Conservation (phyloP, 2,797 vertebrate genomes). For the Protosalanx chinensis region DNA sequence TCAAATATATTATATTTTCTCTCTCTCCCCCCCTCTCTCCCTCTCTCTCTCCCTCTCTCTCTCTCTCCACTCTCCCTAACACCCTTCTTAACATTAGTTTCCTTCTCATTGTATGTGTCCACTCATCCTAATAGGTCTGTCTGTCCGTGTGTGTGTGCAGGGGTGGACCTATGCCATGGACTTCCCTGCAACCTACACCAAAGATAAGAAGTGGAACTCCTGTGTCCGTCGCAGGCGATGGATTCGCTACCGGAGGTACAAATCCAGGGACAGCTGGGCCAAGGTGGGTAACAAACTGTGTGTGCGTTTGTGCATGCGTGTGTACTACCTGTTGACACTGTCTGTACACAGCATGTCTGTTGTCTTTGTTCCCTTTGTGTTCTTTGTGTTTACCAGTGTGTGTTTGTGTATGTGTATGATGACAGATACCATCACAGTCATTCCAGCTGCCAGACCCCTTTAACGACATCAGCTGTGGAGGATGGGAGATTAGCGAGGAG, state of each 20-base stretch:
- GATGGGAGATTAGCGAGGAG: conserved; percentile 92
- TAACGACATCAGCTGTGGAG: conserved; percentile 90
- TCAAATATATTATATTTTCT: too few relatives aligned
- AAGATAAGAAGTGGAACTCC: conserved; percentile 97
- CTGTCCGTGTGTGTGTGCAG: conserved; percentile 63
- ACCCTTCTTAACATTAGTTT: too few relatives aligned
- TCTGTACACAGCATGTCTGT: neutral
- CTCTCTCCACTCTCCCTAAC: neutral
- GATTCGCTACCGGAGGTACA: conserved; percentile 94
- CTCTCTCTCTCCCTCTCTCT: neutral
- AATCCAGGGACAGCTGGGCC: conserved; percentile 86
- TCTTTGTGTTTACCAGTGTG: conserved; percentile 16
- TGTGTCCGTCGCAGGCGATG: conserved; percentile 92
- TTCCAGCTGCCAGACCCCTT: conserved; percentile 85
- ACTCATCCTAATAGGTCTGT: neutral
- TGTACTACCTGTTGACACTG: neutral
- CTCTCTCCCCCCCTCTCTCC: neutral
- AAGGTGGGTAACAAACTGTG: conserved; percentile 72
- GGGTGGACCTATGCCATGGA: conserved; percentile 95
- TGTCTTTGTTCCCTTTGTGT: neutral
- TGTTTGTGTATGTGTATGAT: conserved; percentile 23
- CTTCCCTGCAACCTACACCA: conserved; percentile 92
- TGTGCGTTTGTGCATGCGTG: neutral
- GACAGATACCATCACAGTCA: conserved; percentile 79
- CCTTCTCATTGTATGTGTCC: too few relatives aligned